Conservation (phyloP, 2,113 vertebrate species). For the Alosa alosa region DNA sequence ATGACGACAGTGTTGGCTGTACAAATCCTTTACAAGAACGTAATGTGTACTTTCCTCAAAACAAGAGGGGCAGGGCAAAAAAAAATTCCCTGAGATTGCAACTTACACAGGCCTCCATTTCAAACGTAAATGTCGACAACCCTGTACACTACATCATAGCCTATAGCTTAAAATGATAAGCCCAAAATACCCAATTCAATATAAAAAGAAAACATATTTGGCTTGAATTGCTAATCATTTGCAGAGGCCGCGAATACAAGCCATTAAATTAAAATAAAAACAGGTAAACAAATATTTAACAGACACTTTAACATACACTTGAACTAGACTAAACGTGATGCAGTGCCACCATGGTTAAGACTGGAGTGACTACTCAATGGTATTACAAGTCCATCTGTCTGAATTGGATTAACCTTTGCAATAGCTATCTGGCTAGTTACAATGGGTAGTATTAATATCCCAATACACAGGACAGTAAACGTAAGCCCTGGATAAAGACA, state of each 20-base stretch:
- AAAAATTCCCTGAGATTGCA: not conserved
- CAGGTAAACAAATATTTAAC: not conserved
- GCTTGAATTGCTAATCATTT: not conserved
- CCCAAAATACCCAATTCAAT: too few relatives aligned
- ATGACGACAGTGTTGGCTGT: not conserved
- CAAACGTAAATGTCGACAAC: too few relatives aligned
- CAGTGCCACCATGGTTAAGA: not conserved
- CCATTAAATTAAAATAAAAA: not conserved
- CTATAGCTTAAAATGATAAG: too few relatives aligned
- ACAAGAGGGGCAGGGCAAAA: not conserved
- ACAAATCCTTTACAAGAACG: not conserved
- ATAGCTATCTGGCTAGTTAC: not conserved
- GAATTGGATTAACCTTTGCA: not conserved
- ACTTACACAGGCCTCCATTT: not conserved
- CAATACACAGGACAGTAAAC: not conserved
- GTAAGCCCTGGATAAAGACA: not conserved
- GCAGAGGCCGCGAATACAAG: not conserved
- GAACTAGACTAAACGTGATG: not conserved
- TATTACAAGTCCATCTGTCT: not conserved
- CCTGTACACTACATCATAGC: too few relatives aligned
- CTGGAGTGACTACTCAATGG: not conserved
- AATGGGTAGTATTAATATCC: not conserved
- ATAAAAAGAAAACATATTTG: too few relatives aligned
- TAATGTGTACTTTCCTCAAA: not conserved
- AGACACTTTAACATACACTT: not conserved